Conservation (phyloP, 2,113 vertebrate species). For the Aleadryas rufinucha region DNA sequence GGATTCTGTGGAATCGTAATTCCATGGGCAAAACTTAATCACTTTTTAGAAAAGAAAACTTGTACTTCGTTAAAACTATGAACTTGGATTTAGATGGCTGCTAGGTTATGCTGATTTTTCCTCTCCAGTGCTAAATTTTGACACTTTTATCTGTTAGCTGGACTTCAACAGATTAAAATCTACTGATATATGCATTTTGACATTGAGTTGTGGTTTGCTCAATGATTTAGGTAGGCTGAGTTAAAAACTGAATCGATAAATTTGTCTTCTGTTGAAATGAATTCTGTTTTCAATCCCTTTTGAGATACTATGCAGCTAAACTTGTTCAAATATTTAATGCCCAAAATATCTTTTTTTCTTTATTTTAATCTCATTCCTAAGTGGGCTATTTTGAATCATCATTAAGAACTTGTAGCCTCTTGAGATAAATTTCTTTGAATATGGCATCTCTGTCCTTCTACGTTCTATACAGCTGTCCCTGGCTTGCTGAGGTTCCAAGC, state of each 20-base stretch:
- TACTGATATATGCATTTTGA: neutral
- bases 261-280: neutral
- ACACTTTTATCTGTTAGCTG: neutral
- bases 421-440: neutral
- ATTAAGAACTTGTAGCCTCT: neutral
- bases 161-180: neutral
- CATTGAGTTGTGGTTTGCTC: neutral
- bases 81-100: neutral
- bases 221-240: neutral
- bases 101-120: neutral
- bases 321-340: neutral
- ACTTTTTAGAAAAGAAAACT: neutral
- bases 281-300: neutral
- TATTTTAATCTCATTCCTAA: neutral
- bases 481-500: neutral
- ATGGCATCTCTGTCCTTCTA: neutral
- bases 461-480: neutral
- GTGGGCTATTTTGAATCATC: neutral
- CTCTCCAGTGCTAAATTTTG: neutral
- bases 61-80: neutral
- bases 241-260: neutral
- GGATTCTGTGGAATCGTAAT: neutral
- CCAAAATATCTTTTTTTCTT: neutral
- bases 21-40: neutral
- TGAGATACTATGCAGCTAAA: neutral